These are phyloP conservation scores for Tribolium freemani DNA, from an alignment of 2,888 invertebrate genomes.

Conservation along the genomic window DNA sequence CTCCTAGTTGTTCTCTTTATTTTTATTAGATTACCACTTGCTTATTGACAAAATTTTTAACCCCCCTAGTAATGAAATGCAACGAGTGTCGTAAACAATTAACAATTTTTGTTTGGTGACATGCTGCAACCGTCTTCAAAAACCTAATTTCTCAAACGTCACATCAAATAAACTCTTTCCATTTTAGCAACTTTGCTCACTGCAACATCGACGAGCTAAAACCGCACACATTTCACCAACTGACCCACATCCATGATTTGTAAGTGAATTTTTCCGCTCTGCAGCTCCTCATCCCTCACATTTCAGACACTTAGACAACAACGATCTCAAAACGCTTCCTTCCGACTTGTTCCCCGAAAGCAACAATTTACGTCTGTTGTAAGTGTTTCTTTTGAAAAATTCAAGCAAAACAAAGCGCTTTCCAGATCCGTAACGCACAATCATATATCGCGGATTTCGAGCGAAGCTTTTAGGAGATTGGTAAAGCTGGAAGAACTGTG, in stretches of 20 bases:
- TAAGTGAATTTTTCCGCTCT: conserved; percentile 45
- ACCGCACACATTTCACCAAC: conserved; percentile 61
- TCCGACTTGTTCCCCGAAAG: conserved; percentile 63
- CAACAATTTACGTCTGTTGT: conserved; percentile 66
- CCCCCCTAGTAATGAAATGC: too few species aligned
- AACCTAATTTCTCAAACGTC: neutral
- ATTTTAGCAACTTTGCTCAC: conserved; percentile 65
- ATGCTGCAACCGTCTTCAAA: neutral
- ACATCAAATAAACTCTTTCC: too few species aligned
- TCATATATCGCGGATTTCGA: conserved; percentile 45
- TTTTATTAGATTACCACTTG: too few species aligned
- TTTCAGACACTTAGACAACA: conserved; percentile 68
- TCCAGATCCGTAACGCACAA: conserved; percentile 52
- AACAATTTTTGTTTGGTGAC: too few species aligned
- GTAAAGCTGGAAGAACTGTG: conserved; percentile 35
- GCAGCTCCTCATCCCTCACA: neutral
- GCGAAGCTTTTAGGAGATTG: conserved; percentile 48
- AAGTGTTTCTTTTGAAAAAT: conserved; percentile 52
- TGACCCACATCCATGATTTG: conserved; percentile 56
- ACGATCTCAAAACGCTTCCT: conserved; percentile 64
- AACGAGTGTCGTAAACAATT: too few species aligned
- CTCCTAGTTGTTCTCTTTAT: too few species aligned
- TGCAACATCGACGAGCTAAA: conserved; percentile 64
- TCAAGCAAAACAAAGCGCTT: neutral
- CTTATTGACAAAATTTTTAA: too few species aligned